Conservation (phyloP, 2,113 vertebrate genomes). For the Pithys albifrons region DNA sequence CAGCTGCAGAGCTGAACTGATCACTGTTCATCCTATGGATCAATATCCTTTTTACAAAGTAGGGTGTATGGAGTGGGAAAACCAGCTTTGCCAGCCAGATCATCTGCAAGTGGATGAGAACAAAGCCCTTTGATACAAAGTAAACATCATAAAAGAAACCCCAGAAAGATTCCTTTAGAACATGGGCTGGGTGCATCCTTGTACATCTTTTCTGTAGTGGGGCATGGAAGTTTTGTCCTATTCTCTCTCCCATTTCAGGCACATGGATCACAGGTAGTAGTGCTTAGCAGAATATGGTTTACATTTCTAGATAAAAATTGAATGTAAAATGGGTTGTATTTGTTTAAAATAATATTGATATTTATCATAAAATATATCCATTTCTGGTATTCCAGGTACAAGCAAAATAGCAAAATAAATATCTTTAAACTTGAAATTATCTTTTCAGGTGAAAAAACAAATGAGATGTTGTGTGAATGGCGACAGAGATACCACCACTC, state of each 20-base stretch:
- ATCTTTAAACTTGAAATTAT: neutral
- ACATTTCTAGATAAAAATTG: neutral
- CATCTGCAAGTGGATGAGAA: neutral
- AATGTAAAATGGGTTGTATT: neutral
- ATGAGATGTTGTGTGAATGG: neutral
- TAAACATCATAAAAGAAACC: neutral
- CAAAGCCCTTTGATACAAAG: neutral
- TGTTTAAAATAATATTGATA: neutral
- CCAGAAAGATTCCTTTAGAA: neutral
- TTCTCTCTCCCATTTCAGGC: neutral
- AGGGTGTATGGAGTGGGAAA: neutral
- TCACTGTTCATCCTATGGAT: neutral
- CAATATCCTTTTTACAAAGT: neutral
- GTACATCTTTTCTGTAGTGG: neutral
- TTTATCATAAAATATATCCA: neutral
- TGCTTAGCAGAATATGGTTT: neutral
- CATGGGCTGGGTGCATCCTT: fast-evolving
- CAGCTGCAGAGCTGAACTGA: neutral
- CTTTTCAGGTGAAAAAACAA: neutral
- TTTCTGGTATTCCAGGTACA: neutral
- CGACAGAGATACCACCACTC: neutral
- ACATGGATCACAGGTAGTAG: neutral
- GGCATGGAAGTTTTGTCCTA: neutral
- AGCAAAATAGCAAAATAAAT: neutral
- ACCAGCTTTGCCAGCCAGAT: neutral